These are phyloP conservation scores for Pristionchus arcanus DNA, from an alignment of 2,888 invertebrate genomes.

Conservation along the genomic window DNA sequence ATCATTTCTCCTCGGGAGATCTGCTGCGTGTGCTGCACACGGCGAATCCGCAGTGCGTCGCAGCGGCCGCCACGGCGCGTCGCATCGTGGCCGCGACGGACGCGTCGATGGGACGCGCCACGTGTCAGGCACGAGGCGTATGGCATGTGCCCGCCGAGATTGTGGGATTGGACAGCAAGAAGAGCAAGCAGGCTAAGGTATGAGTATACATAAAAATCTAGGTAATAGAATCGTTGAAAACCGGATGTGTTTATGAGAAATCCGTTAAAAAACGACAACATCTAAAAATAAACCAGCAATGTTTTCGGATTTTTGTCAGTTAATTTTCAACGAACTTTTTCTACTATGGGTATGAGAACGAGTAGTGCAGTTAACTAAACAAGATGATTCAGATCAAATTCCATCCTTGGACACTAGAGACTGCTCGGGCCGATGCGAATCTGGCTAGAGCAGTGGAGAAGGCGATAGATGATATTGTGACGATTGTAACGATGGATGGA, in stretches of 20 bases:
- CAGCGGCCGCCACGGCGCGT: neutral
- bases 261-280: too few species aligned
- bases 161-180: conserved; percentile 51
- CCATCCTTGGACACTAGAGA: conserved; percentile 26
- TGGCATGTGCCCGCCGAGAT: conserved; percentile 52
- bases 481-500: conserved; percentile 31
- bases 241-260: too few species aligned
- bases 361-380: too few species aligned
- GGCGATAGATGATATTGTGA: conserved; percentile 21
- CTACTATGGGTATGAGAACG: too few species aligned
- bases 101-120: conserved; percentile 15
- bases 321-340: too few species aligned
- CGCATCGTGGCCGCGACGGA: conserved; percentile 35
- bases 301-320: too few species aligned
- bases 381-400: neutral
- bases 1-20: neutral
- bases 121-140: neutral
- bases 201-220: too few species aligned
- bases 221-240: neutral
- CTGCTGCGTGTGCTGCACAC: conserved; percentile 36
- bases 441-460: conserved; percentile 6
- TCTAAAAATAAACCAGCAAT: too few species aligned
- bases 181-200: conserved; percentile 49
- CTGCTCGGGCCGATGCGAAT: neutral
- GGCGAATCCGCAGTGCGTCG: neutral